These are phyloP conservation scores for Dryomyza anilis DNA, from an alignment of 2,888 invertebrate genomes.

Conservation along the genomic window DNA sequence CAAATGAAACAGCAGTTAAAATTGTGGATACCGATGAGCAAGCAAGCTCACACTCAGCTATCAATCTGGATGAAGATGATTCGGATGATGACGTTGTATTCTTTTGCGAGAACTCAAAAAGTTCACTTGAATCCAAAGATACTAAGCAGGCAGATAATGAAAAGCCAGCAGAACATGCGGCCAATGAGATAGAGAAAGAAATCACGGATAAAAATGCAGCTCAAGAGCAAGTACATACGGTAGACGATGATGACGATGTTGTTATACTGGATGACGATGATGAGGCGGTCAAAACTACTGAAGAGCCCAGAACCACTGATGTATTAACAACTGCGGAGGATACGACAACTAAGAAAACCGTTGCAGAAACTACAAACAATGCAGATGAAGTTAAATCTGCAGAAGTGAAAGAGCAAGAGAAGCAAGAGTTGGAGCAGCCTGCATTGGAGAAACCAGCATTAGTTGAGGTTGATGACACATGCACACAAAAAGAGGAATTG, in stretches of 20 bases:
- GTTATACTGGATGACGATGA: constrained; percentile 44
- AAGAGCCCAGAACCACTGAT: not conserved
- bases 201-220: not conserved
- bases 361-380: not conserved
- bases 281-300: not conserved
- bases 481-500: constrained; percentile 17
- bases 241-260: constrained; percentile 45
- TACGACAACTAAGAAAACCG: too few relatives aligned
- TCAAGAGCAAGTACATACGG: not conserved
- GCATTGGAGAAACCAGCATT: too few relatives aligned
- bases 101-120: constrained; percentile 42
- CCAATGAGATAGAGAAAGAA: constrained; percentile 2
- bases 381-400: not conserved
- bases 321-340: too few relatives aligned
- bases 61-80: constrained; percentile 30
- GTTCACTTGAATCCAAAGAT: constrained; percentile 18
- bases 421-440: too few relatives aligned
- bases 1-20: not conserved
- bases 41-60: not conserved
- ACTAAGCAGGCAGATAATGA: too few relatives aligned
- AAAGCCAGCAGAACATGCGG: constrained; percentile 1
- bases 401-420: not conserved
- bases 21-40: not conserved
- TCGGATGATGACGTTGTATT: constrained; percentile 52
- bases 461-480: constrained; percentile 18